Conservation (phyloP, 2,888 invertebrate species). For the Odontothrips loti region DNA sequence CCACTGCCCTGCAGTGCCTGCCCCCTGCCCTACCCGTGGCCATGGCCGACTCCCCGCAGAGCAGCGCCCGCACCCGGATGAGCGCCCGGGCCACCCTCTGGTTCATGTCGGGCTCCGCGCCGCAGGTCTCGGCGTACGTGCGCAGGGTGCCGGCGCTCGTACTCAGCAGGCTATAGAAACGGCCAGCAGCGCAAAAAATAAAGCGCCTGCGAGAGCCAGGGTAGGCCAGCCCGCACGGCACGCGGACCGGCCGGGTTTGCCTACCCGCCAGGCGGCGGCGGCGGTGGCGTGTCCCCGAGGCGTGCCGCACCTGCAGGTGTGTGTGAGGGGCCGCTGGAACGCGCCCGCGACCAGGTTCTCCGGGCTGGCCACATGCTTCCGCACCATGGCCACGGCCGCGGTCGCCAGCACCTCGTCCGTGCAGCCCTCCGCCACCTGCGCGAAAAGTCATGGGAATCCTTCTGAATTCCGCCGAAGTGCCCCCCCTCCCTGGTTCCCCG, state of each 20-base stretch:
- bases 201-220: too few species aligned
- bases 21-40: not conserved
- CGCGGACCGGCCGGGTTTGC: too few species aligned
- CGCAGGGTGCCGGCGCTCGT: not conserved
- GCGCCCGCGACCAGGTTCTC: not conserved
- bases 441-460: not conserved
- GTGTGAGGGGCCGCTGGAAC: not conserved
- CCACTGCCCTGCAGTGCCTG: too few species aligned
- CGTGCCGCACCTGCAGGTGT: not conserved
- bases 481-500: too few species aligned
- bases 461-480: not conserved
- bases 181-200: not conserved
- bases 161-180: not conserved
- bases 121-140: slow-evolving; percentile 13
- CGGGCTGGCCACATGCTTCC: slow-evolving; percentile 1
- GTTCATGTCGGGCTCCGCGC: not conserved
- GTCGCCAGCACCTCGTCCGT: not conserved
- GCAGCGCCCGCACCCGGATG: not conserved
- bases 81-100: not conserved
- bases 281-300: too few species aligned
- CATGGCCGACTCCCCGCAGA: not conserved
- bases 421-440: slow-evolving; percentile 3
- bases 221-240: too few species aligned
- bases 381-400: not conserved
- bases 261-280: not conserved